Conservation (phyloP, 2,888 invertebrate species). For the Tinea pellionella region DNA sequence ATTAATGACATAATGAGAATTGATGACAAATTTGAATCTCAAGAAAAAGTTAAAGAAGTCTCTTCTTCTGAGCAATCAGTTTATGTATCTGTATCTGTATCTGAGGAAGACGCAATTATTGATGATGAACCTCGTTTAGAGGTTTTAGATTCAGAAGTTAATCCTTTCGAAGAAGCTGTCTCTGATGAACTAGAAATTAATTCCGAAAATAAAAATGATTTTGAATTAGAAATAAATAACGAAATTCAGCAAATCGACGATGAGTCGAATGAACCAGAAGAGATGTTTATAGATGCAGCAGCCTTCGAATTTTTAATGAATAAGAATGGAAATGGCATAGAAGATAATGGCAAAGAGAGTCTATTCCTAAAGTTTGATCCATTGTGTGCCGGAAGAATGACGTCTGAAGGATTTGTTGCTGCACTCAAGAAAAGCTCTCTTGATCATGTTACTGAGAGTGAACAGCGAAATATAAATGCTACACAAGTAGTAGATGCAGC, state of each 20-base stretch:
- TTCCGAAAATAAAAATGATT: not conserved
- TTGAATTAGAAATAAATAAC: not conserved
- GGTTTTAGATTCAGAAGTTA: not conserved
- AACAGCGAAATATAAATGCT: conserved; percentile 24
- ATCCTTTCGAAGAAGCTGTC: not conserved
- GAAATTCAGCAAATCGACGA: not conserved
- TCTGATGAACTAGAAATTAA: not conserved
- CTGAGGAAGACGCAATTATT: no score
- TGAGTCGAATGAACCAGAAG: conserved; percentile 28
- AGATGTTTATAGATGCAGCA: conserved; percentile 59
- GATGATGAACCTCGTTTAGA: not conserved
- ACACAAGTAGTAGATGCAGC: conserved; percentile 26
- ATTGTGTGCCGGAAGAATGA: conserved; percentile 48
- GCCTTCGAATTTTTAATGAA: conserved; percentile 56
- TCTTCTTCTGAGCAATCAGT: not conserved
- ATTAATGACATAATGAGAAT: not conserved
- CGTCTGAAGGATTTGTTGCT: conserved; percentile 42
- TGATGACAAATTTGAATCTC: not conserved
- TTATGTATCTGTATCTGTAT: not conserved
- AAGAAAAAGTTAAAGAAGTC: not conserved
- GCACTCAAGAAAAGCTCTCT: conserved; percentile 46
- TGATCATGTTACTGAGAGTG: conserved; percentile 27
- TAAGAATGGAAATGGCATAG: conserved; percentile 45
- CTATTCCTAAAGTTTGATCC: conserved; percentile 61
- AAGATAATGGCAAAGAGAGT: conserved; percentile 60